Conservation (phyloP, 2,797 vertebrate species). For the Falco columbarius region DNA sequence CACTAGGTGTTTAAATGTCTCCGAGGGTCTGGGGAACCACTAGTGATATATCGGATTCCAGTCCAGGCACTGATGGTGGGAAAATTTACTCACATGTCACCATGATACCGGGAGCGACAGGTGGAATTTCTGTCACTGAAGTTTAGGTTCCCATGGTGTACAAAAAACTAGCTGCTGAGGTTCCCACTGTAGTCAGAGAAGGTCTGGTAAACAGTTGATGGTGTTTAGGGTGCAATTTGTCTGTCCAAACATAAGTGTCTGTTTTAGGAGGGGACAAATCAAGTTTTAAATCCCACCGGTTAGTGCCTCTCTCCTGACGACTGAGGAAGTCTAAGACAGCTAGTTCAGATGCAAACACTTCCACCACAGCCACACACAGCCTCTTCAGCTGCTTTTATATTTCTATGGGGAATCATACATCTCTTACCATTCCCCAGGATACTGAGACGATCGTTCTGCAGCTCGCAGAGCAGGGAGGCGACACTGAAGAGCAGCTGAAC, state of each 20-base stretch:
- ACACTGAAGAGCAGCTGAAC: neutral
- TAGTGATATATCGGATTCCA: neutral
- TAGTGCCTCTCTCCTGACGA: neutral
- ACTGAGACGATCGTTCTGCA: neutral
- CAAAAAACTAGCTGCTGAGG: neutral
- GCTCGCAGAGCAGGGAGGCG: neutral
- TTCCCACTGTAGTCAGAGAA: neutral
- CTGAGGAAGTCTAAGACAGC: neutral
- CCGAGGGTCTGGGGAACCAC: neutral
- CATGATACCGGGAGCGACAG: accelerated
- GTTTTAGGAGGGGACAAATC: neutral
- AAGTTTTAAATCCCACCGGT: neutral
- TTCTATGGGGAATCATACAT: neutral
- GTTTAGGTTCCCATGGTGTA: neutral
- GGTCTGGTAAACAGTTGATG: neutral
- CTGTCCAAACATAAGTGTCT: neutral
- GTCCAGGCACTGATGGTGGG: neutral
- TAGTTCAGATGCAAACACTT: neutral
- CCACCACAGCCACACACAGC: neutral
- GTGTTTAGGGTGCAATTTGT: neutral
- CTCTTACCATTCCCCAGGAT: slow-evolving; percentile 16
- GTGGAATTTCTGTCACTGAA: neutral
- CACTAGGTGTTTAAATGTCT: neutral
- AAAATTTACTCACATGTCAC: neutral
- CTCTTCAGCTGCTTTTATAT: neutral